Evolutionary conservation across 2,797 vertebrate species (phyloP).

Genomic region (Champsocephalus esox): DNA sequence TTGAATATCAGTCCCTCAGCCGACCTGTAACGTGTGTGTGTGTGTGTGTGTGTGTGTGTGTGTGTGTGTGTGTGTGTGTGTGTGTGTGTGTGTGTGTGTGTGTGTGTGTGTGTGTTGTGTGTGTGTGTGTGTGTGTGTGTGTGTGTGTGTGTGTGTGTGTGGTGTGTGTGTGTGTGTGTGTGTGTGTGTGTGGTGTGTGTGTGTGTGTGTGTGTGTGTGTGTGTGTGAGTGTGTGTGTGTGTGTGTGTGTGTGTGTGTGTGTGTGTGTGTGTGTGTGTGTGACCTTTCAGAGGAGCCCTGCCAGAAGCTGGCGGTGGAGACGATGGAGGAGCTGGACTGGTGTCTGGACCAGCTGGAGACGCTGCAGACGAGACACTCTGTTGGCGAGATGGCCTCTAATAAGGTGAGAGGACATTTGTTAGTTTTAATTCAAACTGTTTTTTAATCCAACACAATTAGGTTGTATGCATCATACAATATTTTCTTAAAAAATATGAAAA

Average conservation of each 20-base stretch:
- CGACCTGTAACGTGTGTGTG: slow-evolving; percentile 10
- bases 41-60: not conserved
- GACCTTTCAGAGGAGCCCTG: slow-evolving; percentile 87
- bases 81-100: not conserved
- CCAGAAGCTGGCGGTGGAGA: slow-evolving; percentile 91
- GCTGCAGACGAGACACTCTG: slow-evolving; percentile 92
- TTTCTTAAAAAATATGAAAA: not conserved
- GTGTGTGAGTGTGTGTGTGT: not conserved
- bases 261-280: slow-evolving; percentile 30
- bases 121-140: not conserved
- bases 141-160: not conserved
- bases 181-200: not conserved
- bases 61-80: not conserved
- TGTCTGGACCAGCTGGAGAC: slow-evolving; percentile 97
- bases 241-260: not conserved
- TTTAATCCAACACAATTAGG: not conserved
- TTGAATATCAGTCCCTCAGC: not conserved
- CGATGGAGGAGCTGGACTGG: slow-evolving; percentile 95
- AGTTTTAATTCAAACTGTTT: not conserved
- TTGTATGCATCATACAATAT: not conserved
- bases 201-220: not conserved
- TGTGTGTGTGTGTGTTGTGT: not conserved
- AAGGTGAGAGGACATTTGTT: slow-evolving; percentile 85
- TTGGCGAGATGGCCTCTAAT: slow-evolving; percentile 96
- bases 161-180: not conserved